Base-by-base conservation (phyloP, 2,888 invertebrate genomes). In the Tillus elongatus region DNA sequence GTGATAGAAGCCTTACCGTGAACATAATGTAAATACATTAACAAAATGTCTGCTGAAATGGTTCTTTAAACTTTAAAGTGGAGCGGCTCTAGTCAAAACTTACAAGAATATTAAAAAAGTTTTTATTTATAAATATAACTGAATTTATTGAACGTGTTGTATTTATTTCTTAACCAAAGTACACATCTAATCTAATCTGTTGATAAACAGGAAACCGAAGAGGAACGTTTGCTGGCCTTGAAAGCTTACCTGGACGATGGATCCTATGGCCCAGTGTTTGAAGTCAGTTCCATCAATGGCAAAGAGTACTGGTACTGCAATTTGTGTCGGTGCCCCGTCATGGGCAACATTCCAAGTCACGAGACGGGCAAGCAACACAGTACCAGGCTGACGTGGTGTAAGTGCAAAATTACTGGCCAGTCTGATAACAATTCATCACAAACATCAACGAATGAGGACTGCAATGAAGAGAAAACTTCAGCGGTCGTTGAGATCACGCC, bases 401-500 rank as follows among this genome's bases (percentile, higher is more conserved):
- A 35, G 15, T 35, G 32, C 15, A 30, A 3, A 19, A n/a, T 19
- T 6, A 19, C 6, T 6, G 24, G 24, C 6, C n/a, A 6, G 24
- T 19, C n/a, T 19, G 24, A 19, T 19, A n/a, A 19, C n/a, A n/a
- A 30, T 36, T 35, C 15, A 29, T 13, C 11, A 4, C 3, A 13
- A 27, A 16, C 13, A 16, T n/a, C n/a, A n/a, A n/a, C n/a, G n/a
- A n/a, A n/a, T n/a, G n/a, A n/a, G n/a, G n/a, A n/a, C n/a, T n/a
- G n/a, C n/a, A n/a, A n/a, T n/a, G n/a, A n/a, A n/a, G n/a, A n/a
- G n/a, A n/a, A n/a, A n/a, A n/a, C n/a, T n/a, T n/a, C n/a, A n/a
- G n/a, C 43, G 2, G 24, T 38, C 10, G 42, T 61, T 11, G 57
- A 57, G 19, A 51, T 73, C 13, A 73, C 73, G 3, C 74, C 78